Percentiles rank a stretch among this genome's conserved stretches.
These are phyloP conservation scores for Caenorhabditis virilis DNA, from an alignment of 2,888 invertebrate species.

Conservation along the genomic window DNA sequence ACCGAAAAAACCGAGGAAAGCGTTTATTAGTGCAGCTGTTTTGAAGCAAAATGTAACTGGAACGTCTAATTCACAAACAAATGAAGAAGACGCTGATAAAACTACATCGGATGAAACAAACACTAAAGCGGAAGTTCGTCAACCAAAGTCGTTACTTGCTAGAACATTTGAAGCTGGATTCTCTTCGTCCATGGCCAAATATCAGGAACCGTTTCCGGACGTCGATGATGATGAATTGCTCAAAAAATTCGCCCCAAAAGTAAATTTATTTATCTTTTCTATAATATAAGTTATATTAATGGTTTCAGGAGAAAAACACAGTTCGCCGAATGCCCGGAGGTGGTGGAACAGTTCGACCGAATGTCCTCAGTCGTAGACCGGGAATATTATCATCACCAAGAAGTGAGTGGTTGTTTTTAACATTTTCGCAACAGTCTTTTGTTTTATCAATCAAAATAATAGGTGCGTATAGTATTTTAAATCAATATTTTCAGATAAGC, in stretches of 20 bases:
- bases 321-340: not conserved
- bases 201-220: constrained; percentile 6
- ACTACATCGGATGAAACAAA: not conserved
- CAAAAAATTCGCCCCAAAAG: not conserved
- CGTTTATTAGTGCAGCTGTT: not conserved
- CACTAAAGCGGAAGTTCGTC: constrained; percentile 13
- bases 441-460: too few relatives aligned
- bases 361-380: not conserved
- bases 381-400: not conserved
- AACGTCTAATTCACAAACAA: not conserved
- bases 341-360: not conserved
- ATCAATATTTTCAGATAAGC: not conserved
- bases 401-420: not conserved
- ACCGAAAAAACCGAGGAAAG: constrained; percentile 20
- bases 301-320: too few relatives aligned
- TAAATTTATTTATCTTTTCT: not conserved
- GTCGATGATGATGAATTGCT: not conserved
- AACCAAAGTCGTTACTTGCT: constrained; percentile 20
- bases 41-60: not conserved
- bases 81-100: not conserved
- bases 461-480: too few relatives aligned
- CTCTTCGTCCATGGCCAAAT: constrained; percentile 14
- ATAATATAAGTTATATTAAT: not conserved
- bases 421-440: too few relatives aligned
- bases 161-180: constrained; percentile 10